These are phyloP conservation scores for Tetanocera ferruginea DNA, from an alignment of 2,888 invertebrate species.

Conservation along the genomic window DNA sequence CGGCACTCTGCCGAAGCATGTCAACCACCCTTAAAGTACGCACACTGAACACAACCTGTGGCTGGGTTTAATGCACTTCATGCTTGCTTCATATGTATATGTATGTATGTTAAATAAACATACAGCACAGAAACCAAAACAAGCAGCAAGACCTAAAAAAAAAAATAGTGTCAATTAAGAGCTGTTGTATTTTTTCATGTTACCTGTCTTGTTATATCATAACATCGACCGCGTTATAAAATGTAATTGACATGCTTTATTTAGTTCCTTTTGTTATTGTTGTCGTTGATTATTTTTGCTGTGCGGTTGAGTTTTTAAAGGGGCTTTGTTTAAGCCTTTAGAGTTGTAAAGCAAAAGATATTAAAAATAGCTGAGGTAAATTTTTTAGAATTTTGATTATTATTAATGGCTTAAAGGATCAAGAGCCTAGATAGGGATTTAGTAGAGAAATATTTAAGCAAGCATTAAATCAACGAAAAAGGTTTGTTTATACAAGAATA, in stretches of 20 bases:
- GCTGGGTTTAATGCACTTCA: no score
- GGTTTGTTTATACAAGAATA: no score
- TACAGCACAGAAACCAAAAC: background rate
- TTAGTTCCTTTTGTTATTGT: background rate
- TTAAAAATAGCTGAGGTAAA: background rate
- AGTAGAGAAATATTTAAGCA: no score
- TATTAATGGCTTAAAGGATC: background rate
- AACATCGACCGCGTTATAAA: constrained; percentile 18
- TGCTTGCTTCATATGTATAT: no score
- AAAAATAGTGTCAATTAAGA: constrained; percentile 17
- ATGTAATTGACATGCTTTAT: constrained; percentile 11
- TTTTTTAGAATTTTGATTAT: no score
- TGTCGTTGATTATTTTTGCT: background rate
- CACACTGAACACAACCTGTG: no score
- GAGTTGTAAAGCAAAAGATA: background rate
- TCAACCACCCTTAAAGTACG: background rate
- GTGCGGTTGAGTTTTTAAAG: background rate
- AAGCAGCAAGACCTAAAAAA: background rate
- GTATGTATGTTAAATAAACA: no score
- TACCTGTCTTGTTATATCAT: background rate
- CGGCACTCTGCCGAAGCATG: background rate
- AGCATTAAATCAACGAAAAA: no score
- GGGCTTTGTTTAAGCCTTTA: background rate
- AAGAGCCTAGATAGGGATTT: no score
- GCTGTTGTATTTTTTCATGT: background rate